A percentile compares a stretch with the other conserved stretches of the same genome.
phyloP scores from a whole-genome alignment of 2,888 invertebrate species.

The Eilema sororculum region DNA sequence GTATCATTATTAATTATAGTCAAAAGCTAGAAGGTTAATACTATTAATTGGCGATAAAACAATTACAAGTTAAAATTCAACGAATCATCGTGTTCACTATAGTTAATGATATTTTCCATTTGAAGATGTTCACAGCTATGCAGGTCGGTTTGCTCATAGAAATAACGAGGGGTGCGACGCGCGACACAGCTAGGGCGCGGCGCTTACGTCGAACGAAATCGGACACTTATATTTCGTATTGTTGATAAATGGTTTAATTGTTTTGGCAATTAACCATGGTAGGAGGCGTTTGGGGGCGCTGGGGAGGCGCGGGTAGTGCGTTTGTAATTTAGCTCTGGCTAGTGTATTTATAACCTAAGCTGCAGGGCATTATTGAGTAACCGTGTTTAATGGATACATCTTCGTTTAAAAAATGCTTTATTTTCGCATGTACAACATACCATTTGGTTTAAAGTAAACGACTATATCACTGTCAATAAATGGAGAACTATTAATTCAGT shows the following conservation, averaged over 20 bases:
- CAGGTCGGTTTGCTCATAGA: slow-evolving; percentile 11
- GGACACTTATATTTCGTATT: slow-evolving; percentile 68
- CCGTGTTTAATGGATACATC: too few relatives aligned
- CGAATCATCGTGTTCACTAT: slow-evolving; percentile 43
- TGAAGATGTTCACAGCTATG: slow-evolving; percentile 41
- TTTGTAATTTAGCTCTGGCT: slow-evolving; percentile 38
- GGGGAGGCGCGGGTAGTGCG: slow-evolving; percentile 32
- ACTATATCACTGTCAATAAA: too few relatives aligned
- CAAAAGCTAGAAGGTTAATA: not conserved
- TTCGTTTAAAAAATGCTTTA: too few relatives aligned
- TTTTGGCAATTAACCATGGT: slow-evolving; percentile 75
- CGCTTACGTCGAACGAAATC: slow-evolving; percentile 57
- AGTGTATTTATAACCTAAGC: slow-evolving; percentile 43
- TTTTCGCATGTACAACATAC: not conserved
- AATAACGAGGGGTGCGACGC: slow-evolving; percentile 47
- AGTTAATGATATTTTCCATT: slow-evolving; percentile 49
- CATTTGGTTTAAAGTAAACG: too few relatives aligned
- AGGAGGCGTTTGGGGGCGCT: slow-evolving; percentile 35
- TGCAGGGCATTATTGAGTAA: slow-evolving; percentile 29
- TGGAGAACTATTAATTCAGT: too few relatives aligned
- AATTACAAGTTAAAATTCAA: slow-evolving; percentile 38
- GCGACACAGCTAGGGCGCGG: slow-evolving; percentile 45
- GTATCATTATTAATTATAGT: slow-evolving; percentile 6
- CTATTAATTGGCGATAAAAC: slow-evolving; percentile 35
- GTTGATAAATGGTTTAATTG: slow-evolving; percentile 80